Conservation (phyloP, 2,797 vertebrate species). For the Enteromius anoplus region DNA sequence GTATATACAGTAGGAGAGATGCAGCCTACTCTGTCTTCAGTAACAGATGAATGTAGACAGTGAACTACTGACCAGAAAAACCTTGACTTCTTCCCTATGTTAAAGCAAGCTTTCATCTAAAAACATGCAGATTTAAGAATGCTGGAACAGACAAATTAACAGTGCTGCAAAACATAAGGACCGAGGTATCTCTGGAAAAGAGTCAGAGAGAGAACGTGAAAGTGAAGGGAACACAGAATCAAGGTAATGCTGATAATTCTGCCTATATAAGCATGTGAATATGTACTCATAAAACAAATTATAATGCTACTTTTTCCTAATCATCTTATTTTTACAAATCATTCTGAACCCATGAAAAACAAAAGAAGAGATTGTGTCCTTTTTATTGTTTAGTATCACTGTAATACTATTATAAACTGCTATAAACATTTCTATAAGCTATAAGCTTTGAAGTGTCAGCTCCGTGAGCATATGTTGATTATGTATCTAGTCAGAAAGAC, state of each 20-base stretch:
- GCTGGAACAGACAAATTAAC: slow-evolving; percentile 18
- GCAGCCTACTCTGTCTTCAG: background rate
- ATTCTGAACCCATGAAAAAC: background rate
- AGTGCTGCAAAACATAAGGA: background rate
- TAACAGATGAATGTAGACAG: background rate
- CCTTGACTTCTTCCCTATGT: background rate
- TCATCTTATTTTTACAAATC: background rate
- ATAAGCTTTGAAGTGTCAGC: too few relatives aligned
- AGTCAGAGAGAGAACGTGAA: background rate
- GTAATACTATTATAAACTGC: background rate
- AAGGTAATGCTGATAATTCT: too few relatives aligned
- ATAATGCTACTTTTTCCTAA: background rate
- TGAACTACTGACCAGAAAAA: background rate
- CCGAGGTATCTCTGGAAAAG: slow-evolving; percentile 6
- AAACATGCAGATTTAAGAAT: background rate
- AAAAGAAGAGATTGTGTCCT: background rate
- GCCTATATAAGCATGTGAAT: background rate
- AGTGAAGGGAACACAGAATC: background rate
- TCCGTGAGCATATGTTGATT: too few relatives aligned
- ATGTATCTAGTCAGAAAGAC: too few relatives aligned
- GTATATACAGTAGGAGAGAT: background rate
- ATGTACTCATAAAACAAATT: background rate
- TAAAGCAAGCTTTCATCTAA: slow-evolving; percentile 16
- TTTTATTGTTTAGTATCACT: background rate
- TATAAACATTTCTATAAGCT: background rate